A percentile compares a stretch with the other conserved stretches of the same genome.
Conservation (phyloP, 1,140 invertebrate species). For the Drosophila sproati region DNA sequence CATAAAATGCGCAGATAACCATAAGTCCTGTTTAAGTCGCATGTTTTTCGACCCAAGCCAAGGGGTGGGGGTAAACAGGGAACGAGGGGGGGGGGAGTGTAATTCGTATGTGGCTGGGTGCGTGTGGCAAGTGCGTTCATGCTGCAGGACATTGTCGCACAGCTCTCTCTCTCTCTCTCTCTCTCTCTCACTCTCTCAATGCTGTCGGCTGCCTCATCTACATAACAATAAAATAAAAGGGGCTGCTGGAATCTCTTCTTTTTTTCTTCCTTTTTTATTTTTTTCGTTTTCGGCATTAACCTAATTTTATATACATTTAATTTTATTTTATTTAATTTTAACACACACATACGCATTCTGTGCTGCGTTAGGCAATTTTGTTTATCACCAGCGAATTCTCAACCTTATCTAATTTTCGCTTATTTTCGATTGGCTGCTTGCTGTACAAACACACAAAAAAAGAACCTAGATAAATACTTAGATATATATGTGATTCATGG, state of each 20-base stretch:
- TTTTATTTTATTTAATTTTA: slow-evolving; percentile 83
- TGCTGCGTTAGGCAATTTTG: slow-evolving; percentile 2
- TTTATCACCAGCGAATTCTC: slow-evolving; percentile 9
- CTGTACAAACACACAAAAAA: neutral
- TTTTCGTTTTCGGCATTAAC: slow-evolving; percentile 61
- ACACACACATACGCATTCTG: slow-evolving; percentile 56
- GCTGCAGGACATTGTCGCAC: slow-evolving; percentile 40
- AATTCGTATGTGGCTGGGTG: slow-evolving; percentile 51
- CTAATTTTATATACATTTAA: slow-evolving; percentile 82
- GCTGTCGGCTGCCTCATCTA: slow-evolving; percentile 67
- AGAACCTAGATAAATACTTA: neutral
- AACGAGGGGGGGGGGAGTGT: neutral
- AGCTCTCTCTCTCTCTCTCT: neutral
- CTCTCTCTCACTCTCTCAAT: slow-evolving; percentile 12
- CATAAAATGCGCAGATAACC: slow-evolving; percentile 84
- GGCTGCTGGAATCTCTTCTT: slow-evolving; percentile 19
- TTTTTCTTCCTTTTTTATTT: slow-evolving; percentile 6
- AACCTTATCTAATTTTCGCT: neutral
- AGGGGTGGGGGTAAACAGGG: neutral
- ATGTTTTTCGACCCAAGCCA: slow-evolving; percentile 48
- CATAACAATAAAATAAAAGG: slow-evolving; percentile 84
- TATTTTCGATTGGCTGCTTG: neutral
- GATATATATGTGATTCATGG: neutral
- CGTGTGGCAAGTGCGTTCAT: slow-evolving; percentile 62
- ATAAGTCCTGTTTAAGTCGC: slow-evolving; percentile 83